Evolutionary conservation across 2,888 invertebrate species (phyloP).

Genomic region (Baronia brevicornis): DNA sequence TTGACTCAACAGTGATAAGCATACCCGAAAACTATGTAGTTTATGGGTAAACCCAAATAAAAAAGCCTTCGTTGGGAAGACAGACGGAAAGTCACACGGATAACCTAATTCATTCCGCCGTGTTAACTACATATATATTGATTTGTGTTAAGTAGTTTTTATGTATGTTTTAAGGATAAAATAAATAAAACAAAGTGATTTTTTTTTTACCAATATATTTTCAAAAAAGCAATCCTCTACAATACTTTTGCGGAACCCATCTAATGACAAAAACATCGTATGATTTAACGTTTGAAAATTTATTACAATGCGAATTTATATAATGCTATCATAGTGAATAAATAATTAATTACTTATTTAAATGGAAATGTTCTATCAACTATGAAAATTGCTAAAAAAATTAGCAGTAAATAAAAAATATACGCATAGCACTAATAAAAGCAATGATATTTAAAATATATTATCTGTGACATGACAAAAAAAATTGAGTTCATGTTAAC

Average conservation of each 20-base stretch:
- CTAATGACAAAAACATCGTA: conserved; percentile 15
- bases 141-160: no score
- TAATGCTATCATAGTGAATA: conserved; percentile 10
- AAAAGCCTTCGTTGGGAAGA: no score
- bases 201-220: conserved; percentile 15
- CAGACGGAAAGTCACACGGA: no score
- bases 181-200: conserved; percentile 3
- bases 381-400: conserved; percentile 3
- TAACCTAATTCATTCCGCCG: no score
- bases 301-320: conserved; percentile 9
- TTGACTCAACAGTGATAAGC: no score
- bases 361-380: conserved; percentile 6
- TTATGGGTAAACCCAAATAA: no score
- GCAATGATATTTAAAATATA: background rate
- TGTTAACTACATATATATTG: no score
- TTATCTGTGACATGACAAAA: background rate
- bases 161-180: no score
- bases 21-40: no score
- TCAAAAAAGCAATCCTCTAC: conserved; percentile 16
- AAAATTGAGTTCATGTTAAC: no score
- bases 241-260: conserved; percentile 16
- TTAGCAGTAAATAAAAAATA: background rate
- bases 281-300: conserved; percentile 8
- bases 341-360: conserved; percentile 3
- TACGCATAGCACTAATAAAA: background rate